Evolutionary conservation across 1,140 invertebrate genomes (phyloP).

Genomic region (Ceratina calcarata): DNA sequence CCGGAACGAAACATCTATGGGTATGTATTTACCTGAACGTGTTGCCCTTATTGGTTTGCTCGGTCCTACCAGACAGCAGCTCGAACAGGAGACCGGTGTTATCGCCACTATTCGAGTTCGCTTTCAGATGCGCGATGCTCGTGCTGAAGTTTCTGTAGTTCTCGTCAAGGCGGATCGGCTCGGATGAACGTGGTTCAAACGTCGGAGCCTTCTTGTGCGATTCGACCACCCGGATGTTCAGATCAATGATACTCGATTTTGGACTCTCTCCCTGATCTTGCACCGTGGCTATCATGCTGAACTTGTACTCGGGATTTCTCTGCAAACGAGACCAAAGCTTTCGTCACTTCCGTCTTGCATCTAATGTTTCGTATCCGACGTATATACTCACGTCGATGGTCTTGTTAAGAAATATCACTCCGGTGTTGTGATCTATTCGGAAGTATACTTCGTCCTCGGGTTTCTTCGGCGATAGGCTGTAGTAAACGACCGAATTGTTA

Average conservation of each 20-base stretch:
- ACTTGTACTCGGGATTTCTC: slow-evolving; percentile 85
- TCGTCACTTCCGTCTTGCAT: not conserved
- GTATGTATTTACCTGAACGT: slow-evolving; percentile 83
- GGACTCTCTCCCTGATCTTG: slow-evolving; percentile 86
- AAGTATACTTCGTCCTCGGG: slow-evolving; percentile 86
- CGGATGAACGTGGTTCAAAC: slow-evolving; percentile 83
- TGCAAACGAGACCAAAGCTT: slow-evolving; percentile 70
- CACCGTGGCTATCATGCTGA: slow-evolving; percentile 87
- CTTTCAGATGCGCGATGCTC: slow-evolving; percentile 85
- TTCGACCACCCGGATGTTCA: slow-evolving; percentile 91
- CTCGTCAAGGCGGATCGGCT: slow-evolving; percentile 86
- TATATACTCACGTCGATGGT: slow-evolving; percentile 84
- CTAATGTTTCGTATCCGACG: not conserved
- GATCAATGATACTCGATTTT: slow-evolving; percentile 84
- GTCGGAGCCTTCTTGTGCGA: slow-evolving; percentile 92
- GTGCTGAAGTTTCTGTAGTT: slow-evolving; percentile 86
- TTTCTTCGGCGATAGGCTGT: slow-evolving; percentile 82
- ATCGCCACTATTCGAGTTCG: slow-evolving; percentile 88
- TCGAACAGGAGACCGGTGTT: slow-evolving; percentile 87
- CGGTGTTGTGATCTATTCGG: slow-evolving; percentile 87
- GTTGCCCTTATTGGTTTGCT: slow-evolving; percentile 90
- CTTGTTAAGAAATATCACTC: slow-evolving; percentile 88
- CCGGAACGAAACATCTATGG: no score
- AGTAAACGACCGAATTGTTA: slow-evolving; percentile 88
- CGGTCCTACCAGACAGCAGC: slow-evolving; percentile 89